Conservation (phyloP, 53 echinoderm and acorn worm genomes). For the Holothuria leucospilota region DNA sequence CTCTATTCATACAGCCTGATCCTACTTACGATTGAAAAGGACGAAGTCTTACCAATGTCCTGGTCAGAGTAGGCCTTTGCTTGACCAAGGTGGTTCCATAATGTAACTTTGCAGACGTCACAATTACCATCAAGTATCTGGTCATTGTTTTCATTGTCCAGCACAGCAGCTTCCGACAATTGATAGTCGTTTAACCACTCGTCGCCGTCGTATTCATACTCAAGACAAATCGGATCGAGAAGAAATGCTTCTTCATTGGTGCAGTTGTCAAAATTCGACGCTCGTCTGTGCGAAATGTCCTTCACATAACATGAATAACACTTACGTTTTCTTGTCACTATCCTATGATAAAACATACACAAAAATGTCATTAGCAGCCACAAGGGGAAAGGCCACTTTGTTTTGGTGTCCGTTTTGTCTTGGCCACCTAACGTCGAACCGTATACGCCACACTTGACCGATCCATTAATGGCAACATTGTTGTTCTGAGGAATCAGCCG, state of each 20-base stretch:
- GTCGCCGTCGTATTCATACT: constrained; percentile 35
- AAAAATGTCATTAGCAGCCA: constrained; percentile 12
- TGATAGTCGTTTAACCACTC: not conserved
- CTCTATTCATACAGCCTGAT: too few species aligned
- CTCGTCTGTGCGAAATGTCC: not conserved
- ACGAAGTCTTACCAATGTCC: not conserved
- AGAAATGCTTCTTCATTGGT: not conserved
- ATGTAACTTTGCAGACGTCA: not conserved
- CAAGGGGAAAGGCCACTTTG: not conserved
- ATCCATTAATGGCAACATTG: not conserved
- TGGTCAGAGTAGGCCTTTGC: not conserved
- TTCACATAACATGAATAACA: constrained; percentile 21
- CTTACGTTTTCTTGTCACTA: not conserved
- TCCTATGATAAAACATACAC: not conserved
- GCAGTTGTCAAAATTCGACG: too few species aligned
- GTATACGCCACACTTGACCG: not conserved
- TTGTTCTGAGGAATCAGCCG: not conserved
- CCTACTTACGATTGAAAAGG: too few species aligned
- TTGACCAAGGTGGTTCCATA: constrained; percentile 11
- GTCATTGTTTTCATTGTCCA: not conserved
- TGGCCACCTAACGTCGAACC: not conserved
- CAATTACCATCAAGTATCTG: not conserved
- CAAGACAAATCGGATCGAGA: constrained; percentile 16
- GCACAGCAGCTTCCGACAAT: not conserved
- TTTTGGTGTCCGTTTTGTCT: not conserved